Conservation (phyloP, 1,140 invertebrate species). For the Penaeus vannamei region DNA sequence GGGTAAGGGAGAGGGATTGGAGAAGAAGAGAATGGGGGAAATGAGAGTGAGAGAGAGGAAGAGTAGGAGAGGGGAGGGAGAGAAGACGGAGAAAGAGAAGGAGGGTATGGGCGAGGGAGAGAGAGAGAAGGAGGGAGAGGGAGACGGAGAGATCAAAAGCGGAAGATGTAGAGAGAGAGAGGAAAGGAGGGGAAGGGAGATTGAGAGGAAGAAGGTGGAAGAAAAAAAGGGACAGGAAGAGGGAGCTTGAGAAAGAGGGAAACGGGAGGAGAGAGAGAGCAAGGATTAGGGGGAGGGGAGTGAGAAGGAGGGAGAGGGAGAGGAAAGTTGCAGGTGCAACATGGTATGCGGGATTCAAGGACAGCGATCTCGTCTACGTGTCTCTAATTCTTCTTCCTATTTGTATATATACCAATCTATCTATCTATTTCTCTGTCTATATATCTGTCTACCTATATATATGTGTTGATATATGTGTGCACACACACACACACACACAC, state of each 20-base stretch:
- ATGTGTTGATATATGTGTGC: no score
- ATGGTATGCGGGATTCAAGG: no score
- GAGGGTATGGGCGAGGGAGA: conserved; percentile 18
- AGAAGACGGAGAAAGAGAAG: background rate
- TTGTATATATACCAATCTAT: no score
- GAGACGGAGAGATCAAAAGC: conserved; percentile 13
- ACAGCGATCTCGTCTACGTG: no score
- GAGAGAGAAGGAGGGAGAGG: conserved; percentile 20
- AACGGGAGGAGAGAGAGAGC: conserved; percentile 8
- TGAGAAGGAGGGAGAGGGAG: conserved; percentile 5
- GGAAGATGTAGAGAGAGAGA: background rate
- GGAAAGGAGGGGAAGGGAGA: background rate
- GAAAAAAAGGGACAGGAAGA: background rate
- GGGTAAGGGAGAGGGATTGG: background rate
- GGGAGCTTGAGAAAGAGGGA: conserved; percentile 21
- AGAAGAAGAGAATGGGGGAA: background rate
- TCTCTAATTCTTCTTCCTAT: no score
- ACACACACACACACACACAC: no score
- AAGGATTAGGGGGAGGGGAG: conserved; percentile 6
- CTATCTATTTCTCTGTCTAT: no score
- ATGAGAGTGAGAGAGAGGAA: background rate
- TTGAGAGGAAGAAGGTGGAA: background rate
- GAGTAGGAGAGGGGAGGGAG: background rate
- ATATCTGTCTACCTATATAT: no score
- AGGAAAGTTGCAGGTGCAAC: background rate